Base-by-base conservation (phyloP, 2,113 vertebrate genomes). In the Tylochromis polylepis region DNA sequence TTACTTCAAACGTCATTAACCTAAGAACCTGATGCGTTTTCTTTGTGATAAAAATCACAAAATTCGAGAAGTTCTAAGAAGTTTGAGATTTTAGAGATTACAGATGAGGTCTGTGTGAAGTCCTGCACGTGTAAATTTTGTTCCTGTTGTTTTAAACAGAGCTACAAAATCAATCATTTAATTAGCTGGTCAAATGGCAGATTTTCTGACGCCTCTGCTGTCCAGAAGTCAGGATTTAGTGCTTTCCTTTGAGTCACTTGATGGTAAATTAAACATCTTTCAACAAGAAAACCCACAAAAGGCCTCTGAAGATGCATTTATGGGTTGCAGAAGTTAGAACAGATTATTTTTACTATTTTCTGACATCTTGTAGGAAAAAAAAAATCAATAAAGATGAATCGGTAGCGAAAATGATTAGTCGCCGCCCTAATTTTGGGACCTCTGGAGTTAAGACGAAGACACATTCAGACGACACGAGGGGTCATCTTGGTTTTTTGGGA, bases 401-500 rank as follows among this genome's bases (percentile, higher is more conserved):
- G 0, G 18, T 51, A 51, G 15, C 51, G 27, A 77, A 51, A 77
- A 77, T 77, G 51, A 77, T 51, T 77, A 53, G 43, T 51, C 8
- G 27, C 0, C 3, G 46, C 46, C 43, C 2, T 0, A 51, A 53
- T 77, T 20, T 51, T 77, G 46, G 27, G 46, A 31, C 10, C 72
- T 77, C 24, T 51, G 70, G 70, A 0, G 0, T 51, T 29, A 27
- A 77, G 43, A 16, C 16, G 3, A 51, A 31, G 16, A 77, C 43
- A 77, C 41, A 77, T 77, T 51, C 72, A 77, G 70, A 51, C 29
- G 46, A 49, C 43, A 75, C 12, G 70, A 75, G 0, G 16, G 15
- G 43, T 51, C 1, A 1, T 51, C 51, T 51, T 31, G 70, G 0
- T 27, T 72, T 72, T 46, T n/a, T 46, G n/a, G n/a, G 38, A 70